Evolutionary conservation across 2,113 vertebrate species (phyloP).

Genomic region (Cryptotis parvus): DNA sequence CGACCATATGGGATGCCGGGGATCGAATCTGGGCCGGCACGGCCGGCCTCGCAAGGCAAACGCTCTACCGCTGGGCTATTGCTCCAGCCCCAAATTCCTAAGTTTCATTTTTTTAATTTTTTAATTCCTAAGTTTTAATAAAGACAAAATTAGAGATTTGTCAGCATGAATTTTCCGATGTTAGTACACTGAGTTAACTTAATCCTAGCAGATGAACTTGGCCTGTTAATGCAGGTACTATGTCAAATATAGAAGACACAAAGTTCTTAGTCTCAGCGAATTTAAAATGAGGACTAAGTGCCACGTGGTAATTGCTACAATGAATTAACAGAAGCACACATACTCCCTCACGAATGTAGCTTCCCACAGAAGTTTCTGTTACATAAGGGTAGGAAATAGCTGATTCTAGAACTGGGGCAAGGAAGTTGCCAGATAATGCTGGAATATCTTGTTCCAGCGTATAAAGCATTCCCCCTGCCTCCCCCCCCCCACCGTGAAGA

Average conservation of each 20-base stretch:
- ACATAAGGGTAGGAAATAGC: neutral
- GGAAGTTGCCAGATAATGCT: conserved; percentile 46
- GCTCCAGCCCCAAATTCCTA: too few species aligned
- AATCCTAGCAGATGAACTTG: neutral
- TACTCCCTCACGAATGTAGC: neutral
- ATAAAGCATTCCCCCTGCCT: conserved; percentile 4
- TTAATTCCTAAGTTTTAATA: conserved; percentile 44
- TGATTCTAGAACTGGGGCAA: conserved; percentile 21
- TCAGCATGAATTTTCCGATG: neutral
- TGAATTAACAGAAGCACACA: neutral
- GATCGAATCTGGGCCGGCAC: too few species aligned
- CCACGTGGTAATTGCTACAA: neutral
- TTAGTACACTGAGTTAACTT: neutral
- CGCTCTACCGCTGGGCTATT: too few species aligned
- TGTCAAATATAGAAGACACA: too few species aligned
- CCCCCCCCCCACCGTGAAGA: neutral
- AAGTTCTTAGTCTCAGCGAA: neutral
- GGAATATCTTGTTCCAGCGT: conserved; percentile 55
- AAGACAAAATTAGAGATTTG: neutral
- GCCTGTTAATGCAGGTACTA: too few species aligned
- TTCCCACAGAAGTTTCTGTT: conserved; percentile 51
- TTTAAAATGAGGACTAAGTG: neutral
- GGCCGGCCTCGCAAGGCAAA: too few species aligned
- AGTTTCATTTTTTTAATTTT: too few species aligned
- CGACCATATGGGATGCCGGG: too few species aligned